These are phyloP conservation scores for Riparia riparia DNA, from an alignment of 2,113 vertebrate species.

Conservation along the genomic window DNA sequence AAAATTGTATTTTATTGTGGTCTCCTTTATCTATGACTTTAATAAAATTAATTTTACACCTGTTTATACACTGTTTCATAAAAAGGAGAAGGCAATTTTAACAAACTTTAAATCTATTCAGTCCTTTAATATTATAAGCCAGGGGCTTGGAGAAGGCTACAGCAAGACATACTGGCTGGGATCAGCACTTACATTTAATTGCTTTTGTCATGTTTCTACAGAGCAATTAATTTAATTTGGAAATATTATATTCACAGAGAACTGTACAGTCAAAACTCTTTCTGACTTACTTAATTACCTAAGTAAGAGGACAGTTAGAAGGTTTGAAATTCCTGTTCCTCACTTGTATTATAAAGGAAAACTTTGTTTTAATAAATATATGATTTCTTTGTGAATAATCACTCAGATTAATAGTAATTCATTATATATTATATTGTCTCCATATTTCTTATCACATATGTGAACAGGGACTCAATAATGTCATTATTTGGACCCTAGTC, in stretches of 20 bases:
- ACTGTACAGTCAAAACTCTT: background rate
- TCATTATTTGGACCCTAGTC: background rate
- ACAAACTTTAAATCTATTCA: background rate
- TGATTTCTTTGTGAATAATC: background rate
- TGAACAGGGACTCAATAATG: background rate
- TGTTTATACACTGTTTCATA: background rate
- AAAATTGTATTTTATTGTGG: background rate
- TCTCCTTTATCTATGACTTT: background rate
- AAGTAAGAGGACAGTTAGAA: background rate
- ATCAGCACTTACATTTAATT: background rate
- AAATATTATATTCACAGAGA: background rate
- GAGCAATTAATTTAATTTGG: background rate
- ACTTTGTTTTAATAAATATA: background rate
- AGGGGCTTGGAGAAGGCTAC: background rate
- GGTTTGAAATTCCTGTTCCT: background rate
- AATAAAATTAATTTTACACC: background rate
- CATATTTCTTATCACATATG: background rate
- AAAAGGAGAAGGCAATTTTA: background rate
- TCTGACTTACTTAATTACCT: background rate
- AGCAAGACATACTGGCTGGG: background rate
- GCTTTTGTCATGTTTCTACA: background rate
- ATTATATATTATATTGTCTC: background rate
- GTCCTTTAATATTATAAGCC: background rate
- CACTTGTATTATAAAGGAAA: background rate
- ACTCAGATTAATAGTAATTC: background rate